Percentiles rank a stretch among this genome's conserved stretches.
These are phyloP conservation scores for Rhagonycha lutea DNA, from an alignment of 2,888 invertebrate species.

Conservation along the genomic window DNA sequence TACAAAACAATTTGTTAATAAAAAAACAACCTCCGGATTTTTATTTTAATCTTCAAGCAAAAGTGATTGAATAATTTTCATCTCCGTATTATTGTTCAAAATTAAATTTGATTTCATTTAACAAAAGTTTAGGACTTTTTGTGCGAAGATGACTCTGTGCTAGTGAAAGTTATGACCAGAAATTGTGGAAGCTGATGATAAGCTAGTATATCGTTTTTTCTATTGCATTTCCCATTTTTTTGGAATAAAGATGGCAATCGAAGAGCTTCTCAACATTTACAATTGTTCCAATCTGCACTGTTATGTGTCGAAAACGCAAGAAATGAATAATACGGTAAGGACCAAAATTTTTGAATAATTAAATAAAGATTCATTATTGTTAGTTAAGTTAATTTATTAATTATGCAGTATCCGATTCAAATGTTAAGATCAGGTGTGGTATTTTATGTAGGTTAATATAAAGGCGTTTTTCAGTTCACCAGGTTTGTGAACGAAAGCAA, in stretches of 20 bases:
- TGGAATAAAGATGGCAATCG: neutral
- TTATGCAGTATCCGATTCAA: neutral
- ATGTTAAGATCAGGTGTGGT: constrained; percentile 15
- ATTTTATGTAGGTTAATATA: constrained; percentile 14
- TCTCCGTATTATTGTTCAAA: neutral
- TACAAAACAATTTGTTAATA: neutral
- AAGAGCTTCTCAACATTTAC: neutral
- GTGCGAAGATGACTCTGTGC: neutral
- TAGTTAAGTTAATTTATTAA: neutral
- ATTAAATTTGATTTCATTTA: neutral
- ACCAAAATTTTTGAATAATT: neutral
- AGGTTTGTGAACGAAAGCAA: constrained; percentile 11
- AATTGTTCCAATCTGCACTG: neutral
- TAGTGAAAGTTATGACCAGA: neutral
- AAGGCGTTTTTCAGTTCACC: constrained; percentile 13
- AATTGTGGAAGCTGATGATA: neutral
- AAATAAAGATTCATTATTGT: neutral
- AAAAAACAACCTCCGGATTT: neutral
- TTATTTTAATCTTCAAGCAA: neutral
- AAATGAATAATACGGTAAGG: neutral
- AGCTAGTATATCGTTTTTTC: neutral
- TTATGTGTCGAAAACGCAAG: neutral
- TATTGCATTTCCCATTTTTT: neutral
- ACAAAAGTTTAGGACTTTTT: neutral
- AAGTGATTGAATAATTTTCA: neutral